Evolutionary conservation across 2,888 invertebrate species (phyloP).

Genomic region (Crossocerus cetratus): DNA sequence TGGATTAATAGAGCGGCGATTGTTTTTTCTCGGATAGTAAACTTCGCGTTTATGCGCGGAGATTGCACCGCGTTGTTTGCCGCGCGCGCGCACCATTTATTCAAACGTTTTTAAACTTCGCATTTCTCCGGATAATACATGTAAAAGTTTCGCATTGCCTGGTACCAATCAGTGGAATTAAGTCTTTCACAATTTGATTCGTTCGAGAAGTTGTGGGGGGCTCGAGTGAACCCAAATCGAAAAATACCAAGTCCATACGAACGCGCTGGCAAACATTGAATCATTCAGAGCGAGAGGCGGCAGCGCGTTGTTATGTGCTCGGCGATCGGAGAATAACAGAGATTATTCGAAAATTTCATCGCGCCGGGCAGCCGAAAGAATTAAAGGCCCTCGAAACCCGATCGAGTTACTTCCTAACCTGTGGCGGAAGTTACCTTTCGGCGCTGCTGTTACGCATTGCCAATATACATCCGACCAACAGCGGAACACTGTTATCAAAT

Average conservation of each 20-base stretch:
- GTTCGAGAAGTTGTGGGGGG: too few species aligned
- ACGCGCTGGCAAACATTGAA: slow-evolving; percentile 40
- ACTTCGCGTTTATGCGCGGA: too few species aligned
- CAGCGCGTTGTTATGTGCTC: not conserved
- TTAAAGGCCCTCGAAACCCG: slow-evolving; percentile 4
- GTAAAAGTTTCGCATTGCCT: too few species aligned
- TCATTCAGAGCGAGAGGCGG: too few species aligned
- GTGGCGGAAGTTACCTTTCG: slow-evolving; percentile 3
- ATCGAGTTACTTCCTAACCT: slow-evolving; percentile 7
- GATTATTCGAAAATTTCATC: slow-evolving; percentile 40
- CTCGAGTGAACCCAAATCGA: too few species aligned
- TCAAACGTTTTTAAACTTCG: too few species aligned
- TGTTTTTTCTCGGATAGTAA: not conserved
- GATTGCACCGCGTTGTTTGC: too few species aligned
- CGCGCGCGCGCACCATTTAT: too few species aligned
- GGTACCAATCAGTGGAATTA: too few species aligned
- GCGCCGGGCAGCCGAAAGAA: not conserved
- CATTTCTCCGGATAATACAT: too few species aligned
- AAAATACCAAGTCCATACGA: too few species aligned
- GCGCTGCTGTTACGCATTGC: not conserved
- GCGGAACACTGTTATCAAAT: not conserved
- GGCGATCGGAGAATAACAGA: slow-evolving; percentile 26
- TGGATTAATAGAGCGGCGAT: not conserved
- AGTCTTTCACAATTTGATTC: too few species aligned
- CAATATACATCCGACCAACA: not conserved